These are phyloP conservation scores for Platichthys flesus DNA, from an alignment of 2,113 vertebrate species.

Conservation along the genomic window DNA sequence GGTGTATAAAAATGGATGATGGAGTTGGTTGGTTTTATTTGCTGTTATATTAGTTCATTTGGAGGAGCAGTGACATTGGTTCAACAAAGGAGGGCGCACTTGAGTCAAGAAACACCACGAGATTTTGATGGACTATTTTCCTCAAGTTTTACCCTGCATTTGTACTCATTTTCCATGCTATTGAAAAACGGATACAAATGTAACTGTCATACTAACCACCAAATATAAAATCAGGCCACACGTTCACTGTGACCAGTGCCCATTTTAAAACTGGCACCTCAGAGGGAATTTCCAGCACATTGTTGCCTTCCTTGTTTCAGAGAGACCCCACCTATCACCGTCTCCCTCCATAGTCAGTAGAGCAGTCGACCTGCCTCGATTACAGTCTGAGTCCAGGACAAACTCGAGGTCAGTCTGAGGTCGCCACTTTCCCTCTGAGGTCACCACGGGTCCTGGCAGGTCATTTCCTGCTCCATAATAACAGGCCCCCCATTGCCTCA, in stretches of 20 bases:
- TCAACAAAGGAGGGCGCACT: constrained; percentile 55
- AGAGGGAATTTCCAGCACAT: constrained; percentile 72
- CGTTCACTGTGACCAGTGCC: background rate
- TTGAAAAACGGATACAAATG: background rate
- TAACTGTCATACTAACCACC: constrained; percentile 2
- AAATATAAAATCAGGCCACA: constrained; percentile 7
- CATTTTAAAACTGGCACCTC: constrained; percentile 28
- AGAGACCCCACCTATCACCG: constrained; percentile 53
- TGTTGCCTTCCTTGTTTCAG: constrained; percentile 53
- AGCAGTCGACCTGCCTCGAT: constrained; percentile 47
- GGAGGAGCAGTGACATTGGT: constrained; percentile 1
- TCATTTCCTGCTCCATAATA: constrained; percentile 81
- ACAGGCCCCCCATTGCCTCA: constrained; percentile 58
- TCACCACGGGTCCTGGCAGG: constrained; percentile 72
- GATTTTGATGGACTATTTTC: background rate
- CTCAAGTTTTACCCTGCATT: background rate
- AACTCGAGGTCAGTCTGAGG: constrained; percentile 71
- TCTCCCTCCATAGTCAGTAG: constrained; percentile 28
- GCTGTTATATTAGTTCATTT: background rate
- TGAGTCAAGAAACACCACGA: background rate
- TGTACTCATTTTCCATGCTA: background rate
- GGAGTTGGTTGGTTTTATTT: background rate
- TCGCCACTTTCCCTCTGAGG: constrained; percentile 76
- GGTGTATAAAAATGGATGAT: background rate
- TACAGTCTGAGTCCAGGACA: constrained; percentile 44